Evolutionary conservation across 1,140 invertebrate species (phyloP).

Genomic region (Neotoxoptera formosana): DNA sequence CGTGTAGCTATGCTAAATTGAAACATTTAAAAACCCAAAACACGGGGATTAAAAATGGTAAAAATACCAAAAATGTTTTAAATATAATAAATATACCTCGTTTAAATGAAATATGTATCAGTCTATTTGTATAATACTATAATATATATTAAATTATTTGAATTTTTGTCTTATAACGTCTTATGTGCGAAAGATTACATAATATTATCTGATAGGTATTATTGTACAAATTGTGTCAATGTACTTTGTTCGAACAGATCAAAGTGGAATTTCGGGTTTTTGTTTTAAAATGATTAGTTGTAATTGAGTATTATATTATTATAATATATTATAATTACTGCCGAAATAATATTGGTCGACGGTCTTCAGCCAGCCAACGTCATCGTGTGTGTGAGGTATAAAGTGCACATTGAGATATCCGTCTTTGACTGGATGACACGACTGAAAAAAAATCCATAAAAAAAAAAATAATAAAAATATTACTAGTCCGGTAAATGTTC

Average conservation of each 20-base stretch:
- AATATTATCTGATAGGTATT: neutral
- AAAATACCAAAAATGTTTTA: neutral
- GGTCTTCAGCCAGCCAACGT: conserved; percentile 87
- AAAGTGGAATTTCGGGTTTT: neutral
- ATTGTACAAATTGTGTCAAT: neutral
- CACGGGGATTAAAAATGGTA: neutral
- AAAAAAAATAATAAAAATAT: neutral
- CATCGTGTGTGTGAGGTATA: conserved; percentile 73
- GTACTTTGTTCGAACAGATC: neutral
- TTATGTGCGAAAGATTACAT: neutral
- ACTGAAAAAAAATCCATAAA: conserved; percentile 57
- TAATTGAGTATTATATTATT: neutral
- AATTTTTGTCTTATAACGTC: neutral
- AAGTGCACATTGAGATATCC: conserved; percentile 77
- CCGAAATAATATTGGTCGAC: conserved; percentile 86
- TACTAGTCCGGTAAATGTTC: neutral
- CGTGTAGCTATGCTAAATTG: neutral
- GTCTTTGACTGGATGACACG: conserved; percentile 58
- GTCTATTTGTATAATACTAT: neutral
- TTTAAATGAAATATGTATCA: neutral
- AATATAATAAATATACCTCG: too few species aligned
- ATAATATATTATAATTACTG: conserved; percentile 65
- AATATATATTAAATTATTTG: neutral
- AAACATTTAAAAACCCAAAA: neutral
- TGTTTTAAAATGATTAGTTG: neutral